These are phyloP conservation scores for Orthosia incerta DNA, from an alignment of 2,888 invertebrate genomes.

Conservation along the genomic window DNA sequence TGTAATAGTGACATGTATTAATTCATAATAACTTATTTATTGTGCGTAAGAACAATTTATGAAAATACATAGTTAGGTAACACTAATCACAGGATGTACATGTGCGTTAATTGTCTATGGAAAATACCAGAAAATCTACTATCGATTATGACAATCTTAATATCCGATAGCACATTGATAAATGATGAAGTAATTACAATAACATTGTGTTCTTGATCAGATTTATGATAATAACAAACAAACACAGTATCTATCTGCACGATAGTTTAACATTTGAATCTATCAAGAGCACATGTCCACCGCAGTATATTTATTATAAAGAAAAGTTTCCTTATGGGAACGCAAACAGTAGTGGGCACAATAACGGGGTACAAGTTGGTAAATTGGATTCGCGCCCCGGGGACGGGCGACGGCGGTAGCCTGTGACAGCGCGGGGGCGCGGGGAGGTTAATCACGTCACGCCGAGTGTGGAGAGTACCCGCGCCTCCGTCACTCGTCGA, in stretches of 20 bases:
- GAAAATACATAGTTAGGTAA: background rate
- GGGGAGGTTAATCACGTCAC: slow-evolving; percentile 70
- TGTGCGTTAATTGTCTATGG: background rate
- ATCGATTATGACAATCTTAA: slow-evolving; percentile 19
- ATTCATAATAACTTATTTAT: slow-evolving; percentile 4
- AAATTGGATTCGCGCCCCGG: slow-evolving; percentile 86
- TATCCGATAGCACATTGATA: slow-evolving; percentile 23
- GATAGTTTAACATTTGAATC: slow-evolving; percentile 44
- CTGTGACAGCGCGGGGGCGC: slow-evolving; percentile 51
- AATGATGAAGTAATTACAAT: slow-evolving; percentile 4
- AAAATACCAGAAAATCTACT: slow-evolving; percentile 26
- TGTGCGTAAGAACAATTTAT: background rate
- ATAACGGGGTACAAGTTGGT: slow-evolving; percentile 85
- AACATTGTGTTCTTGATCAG: slow-evolving; percentile 12
- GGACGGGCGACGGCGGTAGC: slow-evolving; percentile 75
- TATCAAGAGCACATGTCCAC: slow-evolving; percentile 63
- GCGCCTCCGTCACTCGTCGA: slow-evolving; percentile 47
- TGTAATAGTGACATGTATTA: too few species aligned
- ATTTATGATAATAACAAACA: slow-evolving; percentile 26
- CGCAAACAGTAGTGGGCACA: slow-evolving; percentile 78
- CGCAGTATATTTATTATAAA: slow-evolving; percentile 74
- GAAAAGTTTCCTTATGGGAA: slow-evolving; percentile 77
- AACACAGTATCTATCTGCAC: background rate
- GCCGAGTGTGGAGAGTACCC: slow-evolving; percentile 54
- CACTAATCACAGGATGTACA: background rate